Evolutionary conservation across 2,888 invertebrate species (phyloP).

Genomic region (Yponomeuta sedellus): DNA sequence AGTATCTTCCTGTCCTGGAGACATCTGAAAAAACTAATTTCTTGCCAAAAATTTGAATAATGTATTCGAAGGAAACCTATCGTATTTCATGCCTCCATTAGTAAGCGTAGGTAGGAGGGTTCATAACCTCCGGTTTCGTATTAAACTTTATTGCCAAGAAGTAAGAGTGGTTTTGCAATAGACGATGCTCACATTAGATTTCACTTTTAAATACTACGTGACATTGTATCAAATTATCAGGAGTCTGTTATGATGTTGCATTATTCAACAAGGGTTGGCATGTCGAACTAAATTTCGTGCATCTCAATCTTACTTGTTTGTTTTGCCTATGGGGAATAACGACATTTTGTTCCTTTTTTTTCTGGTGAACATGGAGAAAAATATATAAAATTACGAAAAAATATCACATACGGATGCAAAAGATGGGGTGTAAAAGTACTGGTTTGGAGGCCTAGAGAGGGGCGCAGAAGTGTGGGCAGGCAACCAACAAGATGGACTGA

Average conservation of each 20-base stretch:
- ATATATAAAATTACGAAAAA: too few relatives aligned
- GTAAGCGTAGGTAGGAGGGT: slow-evolving; percentile 23
- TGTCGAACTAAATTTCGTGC: background rate
- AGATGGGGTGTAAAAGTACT: too few relatives aligned
- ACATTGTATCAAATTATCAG: slow-evolving; percentile 12
- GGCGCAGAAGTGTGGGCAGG: too few relatives aligned
- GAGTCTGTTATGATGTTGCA: background rate
- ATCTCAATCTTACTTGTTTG: background rate
- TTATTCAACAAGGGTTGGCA: background rate
- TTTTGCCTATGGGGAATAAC: too few relatives aligned
- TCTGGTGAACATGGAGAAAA: too few relatives aligned
- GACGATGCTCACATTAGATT: background rate
- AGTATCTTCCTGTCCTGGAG: background rate
- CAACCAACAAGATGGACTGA: too few relatives aligned
- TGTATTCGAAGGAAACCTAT: slow-evolving; percentile 55
- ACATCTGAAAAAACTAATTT: slow-evolving; percentile 24
- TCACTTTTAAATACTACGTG: slow-evolving; percentile 7
- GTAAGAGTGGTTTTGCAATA: slow-evolving; percentile 11
- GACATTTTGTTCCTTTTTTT: too few relatives aligned
- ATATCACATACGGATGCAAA: too few relatives aligned
- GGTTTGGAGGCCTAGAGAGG: too few relatives aligned
- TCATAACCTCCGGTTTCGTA: slow-evolving; percentile 28
- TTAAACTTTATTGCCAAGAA: slow-evolving; percentile 11
- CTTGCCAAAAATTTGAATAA: slow-evolving; percentile 62
- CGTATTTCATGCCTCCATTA: slow-evolving; percentile 65